A percentile compares a stretch with the other conserved stretches of the same genome.
Conservation (phyloP, 2,797 vertebrate genomes). For the Sardinella longiceps region DNA sequence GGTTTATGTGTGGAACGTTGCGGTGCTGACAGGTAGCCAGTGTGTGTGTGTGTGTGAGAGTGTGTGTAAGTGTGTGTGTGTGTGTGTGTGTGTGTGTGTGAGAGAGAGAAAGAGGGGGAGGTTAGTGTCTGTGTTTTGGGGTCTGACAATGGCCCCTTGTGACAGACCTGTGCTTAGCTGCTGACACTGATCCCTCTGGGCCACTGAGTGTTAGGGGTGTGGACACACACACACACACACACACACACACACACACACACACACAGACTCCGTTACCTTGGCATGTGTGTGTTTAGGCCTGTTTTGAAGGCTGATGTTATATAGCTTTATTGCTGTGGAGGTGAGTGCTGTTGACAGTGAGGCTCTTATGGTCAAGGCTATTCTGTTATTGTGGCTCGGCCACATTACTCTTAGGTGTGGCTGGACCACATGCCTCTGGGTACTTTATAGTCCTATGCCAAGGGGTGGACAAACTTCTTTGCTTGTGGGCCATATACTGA, state of each 20-base stretch:
- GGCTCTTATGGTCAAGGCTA: background rate
- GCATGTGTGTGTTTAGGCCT: background rate
- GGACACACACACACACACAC: background rate
- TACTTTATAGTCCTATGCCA: too few species aligned
- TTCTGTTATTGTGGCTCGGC: background rate
- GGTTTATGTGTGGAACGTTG: background rate
- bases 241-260: too few species aligned
- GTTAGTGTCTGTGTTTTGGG: background rate
- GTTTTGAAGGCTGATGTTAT: background rate
- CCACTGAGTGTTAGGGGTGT: background rate
- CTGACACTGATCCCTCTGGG: background rate
- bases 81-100: background rate
- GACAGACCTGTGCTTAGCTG: background rate
- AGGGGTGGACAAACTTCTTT: too few species aligned
- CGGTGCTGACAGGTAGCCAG: background rate
- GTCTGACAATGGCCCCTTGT: conserved; percentile 2
- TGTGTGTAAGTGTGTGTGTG: background rate
- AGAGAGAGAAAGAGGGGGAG: background rate
- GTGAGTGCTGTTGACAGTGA: background rate
- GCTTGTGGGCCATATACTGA: too few species aligned
- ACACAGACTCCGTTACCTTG: background rate
- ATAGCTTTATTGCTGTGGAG: background rate
- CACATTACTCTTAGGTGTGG: background rate
- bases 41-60: background rate
- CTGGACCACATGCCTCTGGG: too few species aligned